These are phyloP conservation scores for Chionodraco myersi DNA, from an alignment of 2,113 vertebrate genomes.

Conservation along the genomic window DNA sequence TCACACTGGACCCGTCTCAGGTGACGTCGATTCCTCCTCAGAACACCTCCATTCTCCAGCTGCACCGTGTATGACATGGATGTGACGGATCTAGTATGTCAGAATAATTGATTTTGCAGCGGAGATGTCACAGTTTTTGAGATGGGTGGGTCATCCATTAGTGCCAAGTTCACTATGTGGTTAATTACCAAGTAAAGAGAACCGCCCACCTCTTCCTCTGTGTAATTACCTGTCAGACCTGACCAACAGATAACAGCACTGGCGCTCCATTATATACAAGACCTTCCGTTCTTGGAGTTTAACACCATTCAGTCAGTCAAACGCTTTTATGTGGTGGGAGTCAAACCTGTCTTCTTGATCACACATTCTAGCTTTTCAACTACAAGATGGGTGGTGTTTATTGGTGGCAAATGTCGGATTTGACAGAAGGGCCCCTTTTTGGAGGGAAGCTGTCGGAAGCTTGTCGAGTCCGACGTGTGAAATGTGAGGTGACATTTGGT, in stretches of 20 bases:
- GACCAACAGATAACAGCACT: slow-evolving; percentile 53
- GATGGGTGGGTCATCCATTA: background rate
- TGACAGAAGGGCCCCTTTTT: slow-evolving; percentile 41
- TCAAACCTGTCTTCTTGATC: background rate
- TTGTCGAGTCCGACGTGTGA: slow-evolving; percentile 33
- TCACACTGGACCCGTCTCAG: too few relatives aligned
- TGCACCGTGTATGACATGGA: background rate
- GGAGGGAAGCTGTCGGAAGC: slow-evolving; percentile 30
- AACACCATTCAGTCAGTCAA: background rate
- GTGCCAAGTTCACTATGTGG: background rate
- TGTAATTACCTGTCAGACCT: slow-evolving; percentile 71
- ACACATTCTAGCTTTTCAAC: slow-evolving; percentile 21
- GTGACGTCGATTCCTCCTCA: too few relatives aligned
- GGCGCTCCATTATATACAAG: slow-evolving; percentile 24
- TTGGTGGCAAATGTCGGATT: slow-evolving; percentile 50
- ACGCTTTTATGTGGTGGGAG: background rate
- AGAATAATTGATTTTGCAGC: slow-evolving; percentile 41
- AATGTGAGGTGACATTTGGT: slow-evolving; percentile 8
- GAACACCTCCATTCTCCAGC: too few relatives aligned
- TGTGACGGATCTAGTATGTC: slow-evolving; percentile 7
- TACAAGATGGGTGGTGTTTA: slow-evolving; percentile 22
- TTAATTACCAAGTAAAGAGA: slow-evolving; percentile 47
- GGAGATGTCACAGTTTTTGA: background rate
- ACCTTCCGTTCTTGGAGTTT: background rate
- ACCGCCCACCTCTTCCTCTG: background rate